Conservation (phyloP, 2,113 vertebrate species). For the Zosterops lateralis region DNA sequence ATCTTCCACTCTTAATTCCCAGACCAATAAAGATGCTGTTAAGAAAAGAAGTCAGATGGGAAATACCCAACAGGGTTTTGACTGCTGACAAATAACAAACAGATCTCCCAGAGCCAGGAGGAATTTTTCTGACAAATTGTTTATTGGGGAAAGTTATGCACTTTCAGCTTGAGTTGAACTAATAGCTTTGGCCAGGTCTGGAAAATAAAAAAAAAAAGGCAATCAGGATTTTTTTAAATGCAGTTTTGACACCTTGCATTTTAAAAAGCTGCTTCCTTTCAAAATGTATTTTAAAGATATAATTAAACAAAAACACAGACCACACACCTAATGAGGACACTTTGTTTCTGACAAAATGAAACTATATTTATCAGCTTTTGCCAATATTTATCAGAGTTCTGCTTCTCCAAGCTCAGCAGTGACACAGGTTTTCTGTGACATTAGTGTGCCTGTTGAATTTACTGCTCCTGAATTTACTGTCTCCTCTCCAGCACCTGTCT, state of each 20-base stretch:
- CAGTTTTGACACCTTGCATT: not conserved
- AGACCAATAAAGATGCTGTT: conserved; percentile 52
- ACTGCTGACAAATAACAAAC: conserved; percentile 43
- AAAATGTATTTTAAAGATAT: not conserved
- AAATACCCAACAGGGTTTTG: conserved; percentile 48
- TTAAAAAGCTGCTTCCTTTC: not conserved
- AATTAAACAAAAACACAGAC: conserved; percentile 10
- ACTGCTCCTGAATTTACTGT: not conserved
- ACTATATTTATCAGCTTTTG: not conserved
- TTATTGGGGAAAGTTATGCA: conserved; percentile 3
- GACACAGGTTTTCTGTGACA: not conserved
- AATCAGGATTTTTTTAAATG: not conserved
- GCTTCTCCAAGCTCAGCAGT: not conserved
- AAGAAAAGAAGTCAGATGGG: conserved; percentile 52
- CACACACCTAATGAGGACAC: not conserved
- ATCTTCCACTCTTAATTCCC: not conserved
- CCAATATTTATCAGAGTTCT: not conserved
- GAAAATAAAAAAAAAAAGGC: not conserved
- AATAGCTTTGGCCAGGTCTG: not conserved
- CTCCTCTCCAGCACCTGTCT: not conserved
- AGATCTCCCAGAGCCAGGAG: conserved; percentile 10
- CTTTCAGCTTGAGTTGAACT: not conserved
- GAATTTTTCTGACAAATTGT: conserved; percentile 36
- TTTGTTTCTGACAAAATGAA: conserved; percentile 26
- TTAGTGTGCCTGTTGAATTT: not conserved